Evolutionary conservation across 2,797 vertebrate species (phyloP), one percentile per base, ranked within the genome.

Genomic region (Dallia pectoralis): DNA sequence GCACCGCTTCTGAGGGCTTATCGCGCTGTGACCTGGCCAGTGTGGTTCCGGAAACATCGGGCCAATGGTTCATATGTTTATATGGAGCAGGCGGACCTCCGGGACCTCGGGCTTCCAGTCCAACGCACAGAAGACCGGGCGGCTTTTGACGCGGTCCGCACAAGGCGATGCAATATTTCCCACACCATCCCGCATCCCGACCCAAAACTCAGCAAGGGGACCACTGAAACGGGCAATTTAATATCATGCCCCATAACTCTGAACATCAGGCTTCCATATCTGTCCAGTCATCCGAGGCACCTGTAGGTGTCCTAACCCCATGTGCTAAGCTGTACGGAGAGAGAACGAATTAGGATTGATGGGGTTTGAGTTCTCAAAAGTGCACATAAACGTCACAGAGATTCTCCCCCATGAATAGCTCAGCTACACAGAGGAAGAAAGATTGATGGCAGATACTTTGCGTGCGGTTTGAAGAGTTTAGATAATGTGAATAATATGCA

Each of bases 11-110:
- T 85, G 82, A 86, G 77, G 85, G 82, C 84, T 88, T 87, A 87
- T 88, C 86, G 79, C 72, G 70, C 85, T 74, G 77, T 83, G 85
- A 83, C 81, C 85, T 84, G 76, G 74, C 79, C 82, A 59, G 44
- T 70, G 40, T 72, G 25, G 75, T 76, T 79, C 77, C 72, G 77
- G 71, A 86, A 85, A 83, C 82, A 79, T 74, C 68, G 40, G 79
- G 80, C 84, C 82, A 85, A 74, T 81, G 85, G 85, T 85, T 87
- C 81, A 68, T 80, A 83, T 85, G 84, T 88, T 88, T 87, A 82
- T 79, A 74, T 56, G 51, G 64, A 79, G 86, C 49, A 15, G 59
- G 64, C 47, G 84, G 86, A 88, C 86, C 85, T 86, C 76, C 73
- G 80, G 79, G 82, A 86, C 84, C 75, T 72, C 30, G 3, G 63